Conservation (phyloP, 2,888 invertebrate genomes). For the Drosophila testacea region DNA sequence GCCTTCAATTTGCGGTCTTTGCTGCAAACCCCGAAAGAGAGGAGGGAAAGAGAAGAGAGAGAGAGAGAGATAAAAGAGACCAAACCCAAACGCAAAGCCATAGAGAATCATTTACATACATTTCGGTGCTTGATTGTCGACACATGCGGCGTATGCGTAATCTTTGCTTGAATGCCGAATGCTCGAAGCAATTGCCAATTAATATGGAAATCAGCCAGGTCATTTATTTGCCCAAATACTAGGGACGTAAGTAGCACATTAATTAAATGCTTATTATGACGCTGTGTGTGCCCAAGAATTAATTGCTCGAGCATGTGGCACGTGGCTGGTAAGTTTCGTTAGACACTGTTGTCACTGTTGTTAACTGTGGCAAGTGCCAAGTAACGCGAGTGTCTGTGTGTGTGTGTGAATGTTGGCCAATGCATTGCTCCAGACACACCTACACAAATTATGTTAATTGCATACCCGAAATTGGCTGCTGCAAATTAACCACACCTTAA, state of each 20-base stretch:
- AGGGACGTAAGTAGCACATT: conserved; percentile 23
- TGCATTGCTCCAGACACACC: conserved; percentile 14
- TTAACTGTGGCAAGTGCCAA: conserved; percentile 12
- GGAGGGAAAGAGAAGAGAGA: no score
- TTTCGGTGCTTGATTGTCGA: not conserved
- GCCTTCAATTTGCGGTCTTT: conserved; percentile 48
- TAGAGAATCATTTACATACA: conserved; percentile 14
- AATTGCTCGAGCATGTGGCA: conserved; percentile 56
- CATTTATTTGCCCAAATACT: conserved; percentile 40
- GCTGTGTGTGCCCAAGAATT: conserved; percentile 33
- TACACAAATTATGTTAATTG: conserved; percentile 54
- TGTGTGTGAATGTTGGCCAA: not conserved
- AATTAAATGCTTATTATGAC: conserved; percentile 66
- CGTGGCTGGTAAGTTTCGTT: not conserved
- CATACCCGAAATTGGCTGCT: conserved; percentile 30
- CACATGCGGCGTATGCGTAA: conserved; percentile 41
- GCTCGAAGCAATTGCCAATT: conserved; percentile 62
- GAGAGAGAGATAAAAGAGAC: conserved; percentile 10
- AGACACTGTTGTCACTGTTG: not conserved
- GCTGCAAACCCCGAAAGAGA: not conserved
- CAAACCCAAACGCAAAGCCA: conserved; percentile 24
- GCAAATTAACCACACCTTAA: conserved; percentile 31
- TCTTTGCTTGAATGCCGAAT: conserved; percentile 5
- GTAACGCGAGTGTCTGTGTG: not conserved
- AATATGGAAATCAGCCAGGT: conserved; percentile 72